Percentiles rank a stretch among this genome's conserved stretches.
Conservation (phyloP, 2,797 vertebrate genomes). For the Merluccius polli region DNA sequence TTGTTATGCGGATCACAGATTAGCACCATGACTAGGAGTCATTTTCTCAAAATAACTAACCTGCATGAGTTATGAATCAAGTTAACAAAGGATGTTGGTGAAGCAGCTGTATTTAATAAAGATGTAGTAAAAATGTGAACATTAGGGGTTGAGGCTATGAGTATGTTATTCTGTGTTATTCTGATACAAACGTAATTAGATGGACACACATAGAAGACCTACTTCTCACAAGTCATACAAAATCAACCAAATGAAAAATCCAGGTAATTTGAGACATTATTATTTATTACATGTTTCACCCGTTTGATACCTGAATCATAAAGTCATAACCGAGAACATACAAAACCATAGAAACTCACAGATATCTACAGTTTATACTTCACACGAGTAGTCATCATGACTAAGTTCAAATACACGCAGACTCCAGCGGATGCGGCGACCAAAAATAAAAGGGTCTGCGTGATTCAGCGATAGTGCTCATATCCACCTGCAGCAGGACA, state of each 20-base stretch:
- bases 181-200: neutral
- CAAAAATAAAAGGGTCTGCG: neutral
- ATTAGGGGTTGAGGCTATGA: neutral
- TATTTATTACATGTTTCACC: neutral
- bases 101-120: neutral
- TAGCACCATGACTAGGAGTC: neutral
- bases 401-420: neutral
- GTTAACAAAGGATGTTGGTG: neutral
- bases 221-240: neutral
- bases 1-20: neutral
- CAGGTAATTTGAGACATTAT: neutral
- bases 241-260: neutral
- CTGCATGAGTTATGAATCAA: neutral
- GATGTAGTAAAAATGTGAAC: neutral
- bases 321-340: neutral
- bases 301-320: neutral
- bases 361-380: neutral
- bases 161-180: neutral
- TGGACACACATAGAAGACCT: neutral
- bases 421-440: neutral
- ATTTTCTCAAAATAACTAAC: neutral
- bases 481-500: neutral
- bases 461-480: neutral
- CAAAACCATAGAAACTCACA: neutral
- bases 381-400: neutral